A percentile compares a stretch with the other conserved stretches of the same genome.
phyloP scores from a whole-genome alignment of 2,113 vertebrate genomes.

The Acanthochromis polyacanthus region DNA sequence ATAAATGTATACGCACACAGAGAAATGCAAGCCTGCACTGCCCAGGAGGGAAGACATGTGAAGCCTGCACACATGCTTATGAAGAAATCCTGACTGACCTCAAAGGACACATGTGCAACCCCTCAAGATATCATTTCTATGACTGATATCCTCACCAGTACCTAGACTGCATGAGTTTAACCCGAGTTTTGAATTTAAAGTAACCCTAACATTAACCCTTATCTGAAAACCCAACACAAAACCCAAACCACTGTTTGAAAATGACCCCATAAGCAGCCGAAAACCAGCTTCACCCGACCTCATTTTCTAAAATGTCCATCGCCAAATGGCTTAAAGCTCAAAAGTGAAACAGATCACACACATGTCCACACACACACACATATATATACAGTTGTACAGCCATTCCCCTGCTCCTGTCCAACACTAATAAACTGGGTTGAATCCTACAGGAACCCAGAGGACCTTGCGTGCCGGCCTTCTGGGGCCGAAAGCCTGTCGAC shows the following conservation, averaged over 20 bases:
- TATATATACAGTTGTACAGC: not conserved
- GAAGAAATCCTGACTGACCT: not conserved
- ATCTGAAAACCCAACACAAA: not conserved
- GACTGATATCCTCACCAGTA: not conserved
- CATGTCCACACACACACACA: not conserved
- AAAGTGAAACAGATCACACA: not conserved
- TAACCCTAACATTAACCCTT: not conserved
- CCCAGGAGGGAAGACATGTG: slow-evolving; percentile 23
- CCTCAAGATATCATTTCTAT: not conserved
- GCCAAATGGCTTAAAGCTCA: slow-evolving; percentile 5
- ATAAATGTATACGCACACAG: not conserved
- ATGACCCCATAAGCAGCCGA: not conserved
- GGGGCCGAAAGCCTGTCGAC: slow-evolving; percentile 34
- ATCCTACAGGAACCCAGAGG: slow-evolving; percentile 14
- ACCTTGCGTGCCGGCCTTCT: slow-evolving; percentile 60
- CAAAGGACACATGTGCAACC: not conserved
- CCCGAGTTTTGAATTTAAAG: not conserved
- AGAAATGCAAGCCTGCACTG: slow-evolving; percentile 6
- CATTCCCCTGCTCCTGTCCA: not conserved
- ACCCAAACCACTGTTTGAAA: not conserved
- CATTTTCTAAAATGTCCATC: not conserved
- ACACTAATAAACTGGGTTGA: slow-evolving; percentile 18
- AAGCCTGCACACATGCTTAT: slow-evolving; percentile 25
- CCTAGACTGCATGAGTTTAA: not conserved
- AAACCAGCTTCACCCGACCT: slow-evolving; percentile 9